Evolutionary conservation across 2,888 invertebrate species (phyloP).

Genomic region (Anarsia innoxiella): DNA sequence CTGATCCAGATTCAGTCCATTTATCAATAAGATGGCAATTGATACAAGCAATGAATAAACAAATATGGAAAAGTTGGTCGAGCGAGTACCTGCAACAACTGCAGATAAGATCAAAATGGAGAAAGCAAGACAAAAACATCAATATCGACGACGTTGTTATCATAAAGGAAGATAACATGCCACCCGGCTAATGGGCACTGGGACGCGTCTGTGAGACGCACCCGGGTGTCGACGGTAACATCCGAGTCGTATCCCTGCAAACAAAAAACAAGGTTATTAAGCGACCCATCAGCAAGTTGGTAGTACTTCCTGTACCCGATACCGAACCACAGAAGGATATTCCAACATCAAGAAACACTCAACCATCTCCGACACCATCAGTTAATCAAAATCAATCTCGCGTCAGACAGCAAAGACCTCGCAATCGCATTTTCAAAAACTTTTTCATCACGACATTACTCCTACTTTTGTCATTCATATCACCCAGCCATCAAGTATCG

Average conservation of each 20-base stretch:
- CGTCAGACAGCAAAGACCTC: neutral
- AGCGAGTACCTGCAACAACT: neutral
- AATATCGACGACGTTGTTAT: neutral
- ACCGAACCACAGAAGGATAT: neutral
- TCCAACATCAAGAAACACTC: neutral
- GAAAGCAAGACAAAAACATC: neutral
- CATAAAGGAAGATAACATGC: neutral
- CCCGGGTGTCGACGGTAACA: neutral
- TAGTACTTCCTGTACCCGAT: neutral
- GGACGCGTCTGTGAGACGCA: neutral
- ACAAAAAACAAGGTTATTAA: neutral
- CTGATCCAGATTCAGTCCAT: neutral
- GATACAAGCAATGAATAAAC: neutral
- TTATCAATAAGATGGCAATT: neutral
- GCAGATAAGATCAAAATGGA: neutral
- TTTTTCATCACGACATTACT: neutral
- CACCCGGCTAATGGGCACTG: neutral
- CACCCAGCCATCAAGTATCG: neutral
- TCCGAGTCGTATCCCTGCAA: neutral
- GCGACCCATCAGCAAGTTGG: neutral
- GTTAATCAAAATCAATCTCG: neutral
- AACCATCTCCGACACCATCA: no score
- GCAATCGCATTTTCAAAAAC: neutral
- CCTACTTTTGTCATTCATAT: neutral
- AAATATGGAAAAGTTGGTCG: neutral